Percentiles rank a stretch among this genome's conserved stretches.
Evolutionary conservation across 1,140 invertebrate species (phyloP).

Genomic region (Drosophila busckii): DNA sequence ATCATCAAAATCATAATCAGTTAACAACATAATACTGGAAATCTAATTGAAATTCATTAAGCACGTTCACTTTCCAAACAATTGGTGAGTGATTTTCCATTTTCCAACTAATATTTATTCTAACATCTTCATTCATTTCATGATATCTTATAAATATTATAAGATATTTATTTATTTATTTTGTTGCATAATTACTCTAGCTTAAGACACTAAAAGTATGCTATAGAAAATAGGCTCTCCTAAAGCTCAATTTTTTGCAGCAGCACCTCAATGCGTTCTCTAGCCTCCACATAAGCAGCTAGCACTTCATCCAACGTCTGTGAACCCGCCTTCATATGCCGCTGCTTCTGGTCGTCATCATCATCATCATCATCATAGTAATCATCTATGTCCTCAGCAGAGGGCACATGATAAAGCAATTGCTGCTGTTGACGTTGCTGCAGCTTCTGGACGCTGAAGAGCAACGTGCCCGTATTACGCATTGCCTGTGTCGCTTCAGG

Average conservation of each 20-base stretch:
- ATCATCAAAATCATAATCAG: too few relatives aligned
- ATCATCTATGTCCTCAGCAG: slow-evolving; percentile 3
- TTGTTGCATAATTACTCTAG: too few relatives aligned
- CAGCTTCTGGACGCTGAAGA: slow-evolving; percentile 44
- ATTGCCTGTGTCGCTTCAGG: slow-evolving; percentile 8
- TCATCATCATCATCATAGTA: not conserved
- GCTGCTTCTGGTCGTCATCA: not conserved
- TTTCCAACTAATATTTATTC: too few relatives aligned
- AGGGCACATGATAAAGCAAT: too few relatives aligned
- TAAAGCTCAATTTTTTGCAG: slow-evolving; percentile 6
- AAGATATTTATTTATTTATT: too few relatives aligned
- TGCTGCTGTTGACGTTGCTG: slow-evolving; percentile 45
- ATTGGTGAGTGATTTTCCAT: too few relatives aligned
- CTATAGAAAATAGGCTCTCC: too few relatives aligned
- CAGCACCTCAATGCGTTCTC: slow-evolving; percentile 41
- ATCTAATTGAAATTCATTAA: too few relatives aligned
- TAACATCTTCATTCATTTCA: too few relatives aligned
- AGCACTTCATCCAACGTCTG: slow-evolving; percentile 48
- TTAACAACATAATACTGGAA: too few relatives aligned
- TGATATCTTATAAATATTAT: too few relatives aligned
- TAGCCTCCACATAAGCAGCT: slow-evolving; percentile 42
- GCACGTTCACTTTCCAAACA: too few relatives aligned
- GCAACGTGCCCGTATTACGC: slow-evolving; percentile 50
- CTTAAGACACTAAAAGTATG: slow-evolving; percentile 14
- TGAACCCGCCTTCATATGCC: not conserved